Evolutionary conservation across 2,888 invertebrate species (phyloP).

Genomic region (Autographa gamma): DNA sequence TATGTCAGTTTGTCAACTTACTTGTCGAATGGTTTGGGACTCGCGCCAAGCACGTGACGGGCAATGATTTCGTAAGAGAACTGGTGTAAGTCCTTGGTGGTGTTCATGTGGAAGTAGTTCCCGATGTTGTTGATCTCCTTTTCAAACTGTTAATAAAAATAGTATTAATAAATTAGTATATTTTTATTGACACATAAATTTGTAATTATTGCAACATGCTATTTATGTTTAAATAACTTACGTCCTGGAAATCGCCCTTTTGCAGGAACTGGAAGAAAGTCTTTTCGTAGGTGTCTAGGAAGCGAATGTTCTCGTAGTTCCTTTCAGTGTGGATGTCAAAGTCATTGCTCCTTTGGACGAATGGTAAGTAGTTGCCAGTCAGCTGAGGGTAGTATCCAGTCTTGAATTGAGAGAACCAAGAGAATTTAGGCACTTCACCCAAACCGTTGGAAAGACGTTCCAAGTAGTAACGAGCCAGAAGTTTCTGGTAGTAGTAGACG

Average conservation of each 20-base stretch:
- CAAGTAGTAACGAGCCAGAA: conserved; percentile 91
- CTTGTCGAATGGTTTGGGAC: conserved; percentile 69
- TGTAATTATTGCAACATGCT: background rate
- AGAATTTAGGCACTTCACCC: conserved; percentile 89
- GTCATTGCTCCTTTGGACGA: conserved; percentile 89
- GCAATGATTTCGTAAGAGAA: conserved; percentile 90
- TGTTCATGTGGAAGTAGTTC: conserved; percentile 88
- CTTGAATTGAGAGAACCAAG: conserved; percentile 89
- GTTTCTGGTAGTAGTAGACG: conserved; percentile 91
- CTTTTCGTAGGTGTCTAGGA: conserved; percentile 90
- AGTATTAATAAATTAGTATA: background rate
- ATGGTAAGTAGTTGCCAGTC: conserved; percentile 74
- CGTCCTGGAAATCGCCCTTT: conserved; percentile 89
- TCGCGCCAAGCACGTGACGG: conserved; percentile 79
- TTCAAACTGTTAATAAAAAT: conserved; percentile 69
- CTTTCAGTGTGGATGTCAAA: conserved; percentile 88
- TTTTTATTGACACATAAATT: background rate
- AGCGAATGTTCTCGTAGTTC: conserved; percentile 81
- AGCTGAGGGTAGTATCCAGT: conserved; percentile 74
- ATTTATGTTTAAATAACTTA: conserved; percentile 60
- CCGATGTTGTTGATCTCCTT: conserved; percentile 86
- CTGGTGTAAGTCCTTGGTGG: conserved; percentile 69
- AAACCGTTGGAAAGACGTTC: conserved; percentile 91
- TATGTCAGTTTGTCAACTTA: conserved; percentile 53
- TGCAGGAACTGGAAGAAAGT: conserved; percentile 84